These are phyloP conservation scores for Pangasius sanitwongsei DNA, from an alignment of 2,797 vertebrate species.

Conservation along the genomic window DNA sequence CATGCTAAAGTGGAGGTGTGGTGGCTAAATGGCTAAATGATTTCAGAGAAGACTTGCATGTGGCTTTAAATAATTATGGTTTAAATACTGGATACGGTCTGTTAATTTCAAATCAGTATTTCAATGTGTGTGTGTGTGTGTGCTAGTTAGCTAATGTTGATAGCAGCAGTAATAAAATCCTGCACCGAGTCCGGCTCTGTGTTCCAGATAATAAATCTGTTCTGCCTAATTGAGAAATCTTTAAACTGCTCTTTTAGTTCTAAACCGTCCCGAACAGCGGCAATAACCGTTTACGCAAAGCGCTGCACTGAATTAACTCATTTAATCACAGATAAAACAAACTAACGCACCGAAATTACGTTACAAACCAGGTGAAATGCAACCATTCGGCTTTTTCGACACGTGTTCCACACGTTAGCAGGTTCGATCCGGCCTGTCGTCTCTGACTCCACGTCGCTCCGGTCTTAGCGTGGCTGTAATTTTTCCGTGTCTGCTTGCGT, in stretches of 20 bases:
- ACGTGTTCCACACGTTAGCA: background rate
- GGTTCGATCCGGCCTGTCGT: background rate
- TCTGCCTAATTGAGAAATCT: background rate
- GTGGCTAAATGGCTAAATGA: background rate
- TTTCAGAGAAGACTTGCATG: background rate
- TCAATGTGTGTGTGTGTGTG: background rate
- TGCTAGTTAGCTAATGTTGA: background rate
- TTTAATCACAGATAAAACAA: conserved; percentile 9
- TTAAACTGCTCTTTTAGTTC: conserved; percentile 23
- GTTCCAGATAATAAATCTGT: conserved; percentile 2
- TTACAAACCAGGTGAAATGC: background rate
- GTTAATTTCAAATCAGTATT: background rate
- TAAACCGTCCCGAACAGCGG: background rate
- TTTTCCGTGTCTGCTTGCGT: background rate
- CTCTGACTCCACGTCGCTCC: background rate
- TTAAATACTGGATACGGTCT: background rate
- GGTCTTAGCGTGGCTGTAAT: background rate
- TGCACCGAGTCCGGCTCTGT: background rate
- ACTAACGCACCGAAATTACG: background rate
- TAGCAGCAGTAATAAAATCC: conserved; percentile 11
- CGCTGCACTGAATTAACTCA: background rate
- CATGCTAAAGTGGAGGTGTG: background rate
- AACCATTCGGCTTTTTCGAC: background rate
- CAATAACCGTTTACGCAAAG: background rate
- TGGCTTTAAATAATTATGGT: background rate